Conservation (phyloP, 2,888 invertebrate genomes). For the Drosophila prostipennis region DNA sequence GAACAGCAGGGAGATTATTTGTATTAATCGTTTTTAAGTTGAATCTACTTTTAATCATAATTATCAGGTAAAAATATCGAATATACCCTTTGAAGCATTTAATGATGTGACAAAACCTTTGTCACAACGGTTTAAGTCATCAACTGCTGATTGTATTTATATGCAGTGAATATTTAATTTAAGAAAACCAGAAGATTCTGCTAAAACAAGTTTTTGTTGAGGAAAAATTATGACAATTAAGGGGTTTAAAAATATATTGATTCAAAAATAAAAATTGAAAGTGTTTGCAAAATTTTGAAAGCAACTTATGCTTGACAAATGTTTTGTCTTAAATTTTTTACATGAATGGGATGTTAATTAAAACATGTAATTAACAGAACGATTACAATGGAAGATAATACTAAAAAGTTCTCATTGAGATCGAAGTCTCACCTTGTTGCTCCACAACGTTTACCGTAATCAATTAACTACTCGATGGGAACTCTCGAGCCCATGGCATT, state of each 20-base stretch:
- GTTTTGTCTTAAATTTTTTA: background rate
- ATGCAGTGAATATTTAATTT: background rate
- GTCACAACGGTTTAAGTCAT: background rate
- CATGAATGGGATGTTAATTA: too few relatives aligned
- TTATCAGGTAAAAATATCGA: too few relatives aligned
- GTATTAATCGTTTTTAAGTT: background rate
- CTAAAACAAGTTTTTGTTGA: background rate
- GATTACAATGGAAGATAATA: background rate
- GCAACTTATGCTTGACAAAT: background rate
- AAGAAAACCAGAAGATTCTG: background rate
- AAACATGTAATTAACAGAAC: background rate
- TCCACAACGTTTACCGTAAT: constrained; percentile 37
- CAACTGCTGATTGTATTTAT: background rate
- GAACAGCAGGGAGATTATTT: background rate
- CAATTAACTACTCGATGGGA: constrained; percentile 25
- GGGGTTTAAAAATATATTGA: too few relatives aligned
- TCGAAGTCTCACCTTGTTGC: constrained; percentile 21
- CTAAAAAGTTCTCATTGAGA: constrained; percentile 1
- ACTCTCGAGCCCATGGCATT: constrained; percentile 4
- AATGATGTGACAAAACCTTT: too few relatives aligned
- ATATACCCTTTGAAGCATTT: too few relatives aligned
- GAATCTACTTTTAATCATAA: background rate
- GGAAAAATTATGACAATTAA: background rate
- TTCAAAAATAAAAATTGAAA: background rate
- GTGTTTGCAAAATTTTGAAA: background rate